These are phyloP conservation scores for Magallana gigas DNA, from an alignment of 1,140 invertebrate genomes.

Conservation along the genomic window DNA sequence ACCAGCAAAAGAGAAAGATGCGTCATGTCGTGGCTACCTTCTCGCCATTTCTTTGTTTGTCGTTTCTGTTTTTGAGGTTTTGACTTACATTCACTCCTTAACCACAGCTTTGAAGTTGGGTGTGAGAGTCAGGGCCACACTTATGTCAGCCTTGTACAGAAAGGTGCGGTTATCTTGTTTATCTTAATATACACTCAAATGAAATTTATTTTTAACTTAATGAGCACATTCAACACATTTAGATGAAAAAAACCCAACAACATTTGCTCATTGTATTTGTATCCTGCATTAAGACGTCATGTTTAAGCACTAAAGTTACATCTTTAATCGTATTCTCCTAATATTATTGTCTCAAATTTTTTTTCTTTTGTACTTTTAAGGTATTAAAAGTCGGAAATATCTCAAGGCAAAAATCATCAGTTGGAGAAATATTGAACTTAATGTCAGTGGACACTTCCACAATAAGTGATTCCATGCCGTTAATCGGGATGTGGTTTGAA, in stretches of 20 bases:
- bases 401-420: slow-evolving; percentile 77
- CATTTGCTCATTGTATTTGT: too few relatives aligned
- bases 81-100: slow-evolving; percentile 72
- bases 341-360: too few relatives aligned
- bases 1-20: not conserved
- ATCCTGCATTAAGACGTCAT: too few relatives aligned
- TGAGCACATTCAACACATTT: too few relatives aligned
- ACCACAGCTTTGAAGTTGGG: slow-evolving; percentile 84
- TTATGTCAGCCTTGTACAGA: slow-evolving; percentile 95
- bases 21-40: slow-evolving; percentile 77
- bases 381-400: slow-evolving; percentile 68
- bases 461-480: slow-evolving; percentile 80
- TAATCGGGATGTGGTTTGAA: slow-evolving; percentile 97
- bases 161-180: slow-evolving; percentile 82
- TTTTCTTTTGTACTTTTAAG: slow-evolving; percentile 42
- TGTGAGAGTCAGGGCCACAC: slow-evolving; percentile 91
- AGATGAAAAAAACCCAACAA: too few relatives aligned
- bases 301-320: too few relatives aligned
- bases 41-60: slow-evolving; percentile 73
- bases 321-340: too few relatives aligned
- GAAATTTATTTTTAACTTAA: too few relatives aligned
- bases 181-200: too few relatives aligned
- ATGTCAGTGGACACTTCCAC: slow-evolving; percentile 81
- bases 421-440: slow-evolving; percentile 83
- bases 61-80: slow-evolving; percentile 60